Evolutionary conservation across 2,113 vertebrate species (phyloP).

Genomic region (Phrynosoma blainvillii): DNA sequence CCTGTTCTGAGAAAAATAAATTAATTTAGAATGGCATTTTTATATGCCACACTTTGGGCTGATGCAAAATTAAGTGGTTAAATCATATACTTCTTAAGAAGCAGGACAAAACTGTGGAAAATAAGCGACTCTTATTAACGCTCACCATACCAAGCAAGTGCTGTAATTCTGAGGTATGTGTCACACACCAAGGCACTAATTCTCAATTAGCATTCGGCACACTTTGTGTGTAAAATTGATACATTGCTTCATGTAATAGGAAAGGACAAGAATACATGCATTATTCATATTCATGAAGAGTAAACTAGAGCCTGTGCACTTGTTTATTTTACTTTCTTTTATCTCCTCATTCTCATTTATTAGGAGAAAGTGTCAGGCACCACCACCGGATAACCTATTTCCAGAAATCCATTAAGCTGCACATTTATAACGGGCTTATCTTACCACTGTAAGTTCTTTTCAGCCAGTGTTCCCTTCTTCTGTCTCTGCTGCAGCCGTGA

Average conservation of each 20-base stretch:
- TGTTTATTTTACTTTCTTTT: constrained; percentile 59
- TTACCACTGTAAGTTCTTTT: constrained; percentile 74
- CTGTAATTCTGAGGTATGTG: constrained; percentile 42
- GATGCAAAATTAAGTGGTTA: constrained; percentile 40
- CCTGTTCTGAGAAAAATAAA: constrained; percentile 30
- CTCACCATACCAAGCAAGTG: constrained; percentile 33
- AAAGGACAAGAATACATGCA: constrained; percentile 50
- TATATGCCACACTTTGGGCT: constrained; percentile 41
- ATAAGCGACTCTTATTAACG: not conserved
- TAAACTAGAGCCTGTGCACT: constrained; percentile 49
- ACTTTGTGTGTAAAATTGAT: constrained; percentile 47
- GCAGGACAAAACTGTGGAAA: constrained; percentile 36
- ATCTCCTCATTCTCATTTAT: constrained; percentile 64
- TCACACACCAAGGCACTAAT: constrained; percentile 39
- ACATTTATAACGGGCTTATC: constrained; percentile 70
- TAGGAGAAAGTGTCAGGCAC: constrained; percentile 37
- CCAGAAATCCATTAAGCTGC: constrained; percentile 45
- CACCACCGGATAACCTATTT: constrained; percentile 40
- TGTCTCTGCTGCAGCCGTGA: constrained; percentile 65
- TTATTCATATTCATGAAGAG: constrained; percentile 64
- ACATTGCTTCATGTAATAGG: constrained; percentile 43
- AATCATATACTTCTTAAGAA: constrained; percentile 50
- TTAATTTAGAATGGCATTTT: constrained; percentile 44
- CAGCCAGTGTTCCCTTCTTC: constrained; percentile 63
- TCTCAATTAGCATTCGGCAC: constrained; percentile 47